Evolutionary conservation across 2,113 vertebrate species (phyloP), one percentile per base, ranked within the genome.

Genomic region (Paracanthobrama guichenoti): DNA sequence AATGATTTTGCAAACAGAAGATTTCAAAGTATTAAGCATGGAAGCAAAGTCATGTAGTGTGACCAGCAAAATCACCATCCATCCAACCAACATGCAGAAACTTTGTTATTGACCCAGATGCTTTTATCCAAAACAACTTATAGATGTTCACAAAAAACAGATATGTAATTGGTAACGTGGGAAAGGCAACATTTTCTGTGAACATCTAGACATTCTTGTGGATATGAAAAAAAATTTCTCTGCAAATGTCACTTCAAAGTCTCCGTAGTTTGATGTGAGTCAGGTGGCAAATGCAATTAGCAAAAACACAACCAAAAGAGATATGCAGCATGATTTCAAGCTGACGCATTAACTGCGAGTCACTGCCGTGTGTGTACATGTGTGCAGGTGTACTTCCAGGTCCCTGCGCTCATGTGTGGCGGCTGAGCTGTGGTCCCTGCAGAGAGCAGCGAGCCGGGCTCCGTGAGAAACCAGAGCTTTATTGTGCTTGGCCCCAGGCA

Each of bases 401-500:
- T 79, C 79, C 20, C 71, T 69, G 82, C 82, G 46, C 74, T 57
- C 50, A 77, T 67, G 66, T 84, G 59, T 76, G 69, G 81, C 7
- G 6, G 67, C 55, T 50, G 57, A 28, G 26, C 77, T 59, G 66
- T 35, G 48, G 85, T 78, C 85, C 85, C 85, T 62, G 82, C 73
- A 84, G 83, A 82, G 59, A 44, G 35, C 26, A 39, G 57, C 64
- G 77, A 86, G 53, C 60, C 10, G 2, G 72, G 74, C 85, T 85
- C 72, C 50, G 76, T 66, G 74, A 84, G 72, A 86, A 88, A 59
- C 84, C 59, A 50, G 24, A 85, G 89, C 84, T 86, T 88, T 79
- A 84, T 87, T 86, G 83, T 80, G 88, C 93, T 87, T 80, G 91
- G 93, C 94, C 94, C 92, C 85, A 8, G 90, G 94, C 94, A 92